A percentile compares a stretch with the other conserved stretches of the same genome.
These are phyloP conservation scores for Diplosoma virens DNA, from an alignment of 23 tunicate genomes.

Conservation along the genomic window DNA sequence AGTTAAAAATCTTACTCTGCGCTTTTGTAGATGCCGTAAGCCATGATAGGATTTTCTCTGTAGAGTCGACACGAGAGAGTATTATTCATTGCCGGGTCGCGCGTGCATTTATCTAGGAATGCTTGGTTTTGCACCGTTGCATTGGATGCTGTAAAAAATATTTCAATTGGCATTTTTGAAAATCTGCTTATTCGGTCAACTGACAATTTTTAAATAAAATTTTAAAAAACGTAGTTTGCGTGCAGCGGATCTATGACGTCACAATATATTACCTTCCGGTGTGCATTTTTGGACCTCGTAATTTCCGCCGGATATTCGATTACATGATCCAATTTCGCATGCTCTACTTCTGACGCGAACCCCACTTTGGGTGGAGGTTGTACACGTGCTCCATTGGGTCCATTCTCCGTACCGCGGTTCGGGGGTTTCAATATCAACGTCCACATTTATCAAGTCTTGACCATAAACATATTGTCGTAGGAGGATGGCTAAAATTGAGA, in stretches of 20 bases:
- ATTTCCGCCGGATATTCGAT: conserved; percentile 22
- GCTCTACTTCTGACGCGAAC: conserved; percentile 45
- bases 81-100: conserved; percentile 10
- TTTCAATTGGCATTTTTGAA: too few species aligned
- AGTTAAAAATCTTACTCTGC: conserved; percentile 42
- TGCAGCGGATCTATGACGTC: background rate
- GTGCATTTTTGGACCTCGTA: conserved; percentile 41
- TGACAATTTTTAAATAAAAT: background rate
- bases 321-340: conserved; percentile 38
- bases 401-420: conserved; percentile 34
- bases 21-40: conserved; percentile 44
- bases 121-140: background rate
- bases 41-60: conserved; percentile 50
- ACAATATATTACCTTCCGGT: conserved; percentile 23
- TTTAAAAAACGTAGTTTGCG: background rate
- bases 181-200: too few species aligned
- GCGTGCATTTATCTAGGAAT: conserved; percentile 20
- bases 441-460: too few species aligned
- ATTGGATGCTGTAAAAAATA: too few species aligned
- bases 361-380: conserved; percentile 37
- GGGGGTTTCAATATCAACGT: background rate
- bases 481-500: too few species aligned
- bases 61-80: conserved; percentile 50
- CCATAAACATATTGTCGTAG: too few species aligned
- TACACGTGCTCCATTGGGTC: conserved; percentile 59